Evolutionary conservation across 2,113 vertebrate genomes (phyloP).

Genomic region (Hippocampus comes): DNA sequence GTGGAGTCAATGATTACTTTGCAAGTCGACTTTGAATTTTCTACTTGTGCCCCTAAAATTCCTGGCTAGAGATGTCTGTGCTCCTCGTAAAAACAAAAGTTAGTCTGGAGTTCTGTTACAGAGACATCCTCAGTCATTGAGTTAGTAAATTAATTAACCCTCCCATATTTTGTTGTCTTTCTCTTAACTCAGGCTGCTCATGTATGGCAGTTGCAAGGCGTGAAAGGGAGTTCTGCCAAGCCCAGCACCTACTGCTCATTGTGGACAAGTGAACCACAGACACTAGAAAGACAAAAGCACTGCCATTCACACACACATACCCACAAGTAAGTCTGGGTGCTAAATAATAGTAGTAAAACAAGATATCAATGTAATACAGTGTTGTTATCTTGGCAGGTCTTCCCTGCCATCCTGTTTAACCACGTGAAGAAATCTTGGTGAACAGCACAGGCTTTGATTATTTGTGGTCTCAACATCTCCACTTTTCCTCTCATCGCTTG

Average conservation of each 20-base stretch:
- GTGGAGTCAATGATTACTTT: too few species aligned
- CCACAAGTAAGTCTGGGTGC: conserved; percentile 31
- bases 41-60: too few species aligned
- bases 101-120: too few species aligned
- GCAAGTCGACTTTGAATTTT: too few species aligned
- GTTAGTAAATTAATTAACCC: not conserved
- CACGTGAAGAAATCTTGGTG: conserved; percentile 61
- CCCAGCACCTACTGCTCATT: conserved; percentile 93
- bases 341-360: not conserved
- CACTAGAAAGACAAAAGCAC: conserved; percentile 34
- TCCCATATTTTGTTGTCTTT: conserved; percentile 32
- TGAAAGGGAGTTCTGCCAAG: conserved; percentile 98
- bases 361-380: not conserved
- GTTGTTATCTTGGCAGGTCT: conserved; percentile 33
- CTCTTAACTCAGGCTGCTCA: conserved; percentile 75
- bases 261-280: conserved; percentile 89
- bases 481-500: conserved; percentile 19
- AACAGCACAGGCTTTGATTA: conserved; percentile 34
- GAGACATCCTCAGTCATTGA: not conserved
- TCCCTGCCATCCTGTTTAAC: conserved; percentile 55
- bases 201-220: conserved; percentile 98
- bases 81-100: too few species aligned
- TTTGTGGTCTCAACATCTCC: not conserved
- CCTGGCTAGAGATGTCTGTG: too few species aligned
- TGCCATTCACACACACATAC: conserved; percentile 32